Base-by-base conservation (phyloP, 1,140 invertebrate genomes). In the Aphidius gifuensis region DNA sequence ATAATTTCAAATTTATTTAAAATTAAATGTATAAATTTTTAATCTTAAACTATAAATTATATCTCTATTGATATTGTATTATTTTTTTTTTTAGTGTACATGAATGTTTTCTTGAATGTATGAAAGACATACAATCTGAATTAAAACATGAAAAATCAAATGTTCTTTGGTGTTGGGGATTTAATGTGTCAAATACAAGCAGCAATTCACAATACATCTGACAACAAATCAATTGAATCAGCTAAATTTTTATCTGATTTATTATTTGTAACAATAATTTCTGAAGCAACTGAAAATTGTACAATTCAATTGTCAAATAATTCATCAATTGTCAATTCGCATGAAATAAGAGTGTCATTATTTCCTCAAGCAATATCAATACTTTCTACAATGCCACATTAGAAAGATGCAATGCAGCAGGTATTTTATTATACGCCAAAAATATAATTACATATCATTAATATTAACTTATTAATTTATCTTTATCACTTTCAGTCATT, bases 201-300 rank as follows among this genome's bases (percentile, higher is more conserved):
- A 9, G 74, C 80, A 43, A 80, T 85, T 53, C 77, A 79, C 1
- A 82, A 85, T 76, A 45, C 58, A 9, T 39, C 65, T 32, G 48
- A 66, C 73, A 11, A 67, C 66, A 64, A 70, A 75, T 63, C 73
- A 73, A 4, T 54, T 11, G 62, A 67, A 5, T 45, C 44, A 4
- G 56, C 48, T 45, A 42, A 39, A 55, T 87, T 86, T 68, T 74
- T 87, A 3, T 84, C 83, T 64, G 84, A 86, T 69, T 79, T 88
- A 66, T 83, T 88, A 56, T 82, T 85, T 49, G 62, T 87, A 40
- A 78, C 81, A 23, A 76, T 84, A 42, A 75, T 86, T 45, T 74
- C 82, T 46, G 77, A 87, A 51, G 85, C 86, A 9, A 85, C 85
- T 3, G 59, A 80, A 66, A 64, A 78, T 75, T 70, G 71, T 72